Evolutionary conservation across 2,797 vertebrate genomes (phyloP).

Genomic region (Acrossocheilus wenchowensis): DNA sequence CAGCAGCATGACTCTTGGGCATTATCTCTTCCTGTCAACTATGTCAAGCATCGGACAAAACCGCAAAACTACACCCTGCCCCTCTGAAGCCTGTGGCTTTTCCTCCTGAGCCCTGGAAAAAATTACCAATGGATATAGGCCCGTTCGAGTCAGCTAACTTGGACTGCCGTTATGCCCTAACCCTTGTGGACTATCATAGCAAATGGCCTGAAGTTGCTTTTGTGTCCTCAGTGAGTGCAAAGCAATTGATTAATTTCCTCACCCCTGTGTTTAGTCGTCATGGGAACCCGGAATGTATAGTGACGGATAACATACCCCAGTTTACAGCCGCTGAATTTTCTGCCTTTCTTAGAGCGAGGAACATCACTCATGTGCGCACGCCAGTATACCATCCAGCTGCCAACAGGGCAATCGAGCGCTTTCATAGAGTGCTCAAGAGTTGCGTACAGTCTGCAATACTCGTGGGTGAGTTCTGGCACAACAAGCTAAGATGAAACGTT

Average conservation of each 20-base stretch:
- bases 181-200: background rate
- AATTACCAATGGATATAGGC: background rate
- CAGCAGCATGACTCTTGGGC: background rate
- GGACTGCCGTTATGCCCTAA: background rate
- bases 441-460: constrained; percentile 17
- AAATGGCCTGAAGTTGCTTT: background rate
- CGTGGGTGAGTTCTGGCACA: background rate
- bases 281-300: background rate
- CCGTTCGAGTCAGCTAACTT: constrained; percentile 13
- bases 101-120: constrained; percentile 15
- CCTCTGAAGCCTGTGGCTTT: constrained; percentile 1
- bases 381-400: constrained; percentile 3
- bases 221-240: background rate
- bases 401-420: constrained; percentile 14
- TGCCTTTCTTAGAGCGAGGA: background rate
- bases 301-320: constrained; percentile 1
- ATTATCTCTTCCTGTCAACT: background rate
- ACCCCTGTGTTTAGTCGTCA: background rate
- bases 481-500: background rate
- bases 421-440: constrained; percentile 21
- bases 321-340: constrained; percentile 8
- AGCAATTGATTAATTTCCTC: background rate
- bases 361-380: background rate
- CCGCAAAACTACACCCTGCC: background rate
- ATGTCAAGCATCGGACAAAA: background rate